Evolutionary conservation across 2,888 invertebrate species (phyloP).

Genomic region (Caenorhabditis sinica): DNA sequence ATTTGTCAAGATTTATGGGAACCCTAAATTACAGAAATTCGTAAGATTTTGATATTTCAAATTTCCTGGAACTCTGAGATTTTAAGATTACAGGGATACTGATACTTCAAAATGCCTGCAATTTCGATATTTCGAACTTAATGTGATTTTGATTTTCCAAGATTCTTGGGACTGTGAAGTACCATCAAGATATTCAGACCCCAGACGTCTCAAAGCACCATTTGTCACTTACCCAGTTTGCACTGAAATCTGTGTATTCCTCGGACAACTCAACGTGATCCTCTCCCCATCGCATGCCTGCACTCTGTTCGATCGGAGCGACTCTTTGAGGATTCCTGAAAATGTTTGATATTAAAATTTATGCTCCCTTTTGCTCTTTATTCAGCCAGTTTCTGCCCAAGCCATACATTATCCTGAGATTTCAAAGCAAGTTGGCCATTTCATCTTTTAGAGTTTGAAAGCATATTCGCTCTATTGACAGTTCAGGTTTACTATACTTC

Average conservation of each 20-base stretch:
- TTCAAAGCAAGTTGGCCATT: not conserved
- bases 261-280: slow-evolving; percentile 92
- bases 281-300: slow-evolving; percentile 94
- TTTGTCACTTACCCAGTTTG: slow-evolving; percentile 70
- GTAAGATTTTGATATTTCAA: too few relatives aligned
- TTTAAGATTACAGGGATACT: not conserved
- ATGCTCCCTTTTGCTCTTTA: not conserved
- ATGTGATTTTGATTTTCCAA: too few relatives aligned
- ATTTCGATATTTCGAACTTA: not conserved
- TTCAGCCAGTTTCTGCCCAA: not conserved
- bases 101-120: not conserved
- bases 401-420: not conserved
- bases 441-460: not conserved
- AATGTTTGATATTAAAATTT: slow-evolving; percentile 27
- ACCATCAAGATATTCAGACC: too few relatives aligned
- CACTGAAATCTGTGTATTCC: slow-evolving; percentile 90
- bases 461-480: not conserved
- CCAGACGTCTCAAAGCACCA: too few relatives aligned
- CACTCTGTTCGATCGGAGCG: slow-evolving; percentile 92
- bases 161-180: too few relatives aligned
- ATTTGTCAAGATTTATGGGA: too few relatives aligned
- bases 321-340: slow-evolving; percentile 93
- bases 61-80: too few relatives aligned
- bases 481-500: not conserved
- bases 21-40: too few relatives aligned